Evolutionary conservation across 2,113 vertebrate genomes (phyloP), one percentile per base, ranked within the genome.

Genomic region (Danionella cerebrum): DNA sequence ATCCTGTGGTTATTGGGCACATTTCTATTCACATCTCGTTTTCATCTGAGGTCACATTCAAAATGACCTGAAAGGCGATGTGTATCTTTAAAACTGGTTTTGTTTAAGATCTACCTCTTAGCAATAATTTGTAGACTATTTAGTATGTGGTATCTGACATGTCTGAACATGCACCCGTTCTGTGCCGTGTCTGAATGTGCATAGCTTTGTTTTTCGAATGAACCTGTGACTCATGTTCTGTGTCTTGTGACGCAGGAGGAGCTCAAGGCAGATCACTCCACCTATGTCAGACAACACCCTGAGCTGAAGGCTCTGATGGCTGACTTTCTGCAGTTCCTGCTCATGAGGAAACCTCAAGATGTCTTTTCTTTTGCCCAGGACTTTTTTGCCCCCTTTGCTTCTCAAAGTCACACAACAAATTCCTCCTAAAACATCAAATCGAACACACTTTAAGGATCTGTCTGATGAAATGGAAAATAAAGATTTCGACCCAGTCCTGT

Each of bases 281-380:
- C 79, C 1, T 98, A 96, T 18, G 5, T 93, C 14, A 84, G 80
- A 55, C 86, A 86, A 21, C 93, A 96, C 66, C 94, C 96, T 0
- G 93, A 98, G 67, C 81, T 95, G 52, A 79, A 60, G 11, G 80
- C 80, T 0, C 78, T 98, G 5, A 45, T 94, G 54, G 86, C 90
- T 0, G 93, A 98, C 78, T 99, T 98, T 75, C 76, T 98, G 59
- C 91, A 92, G 71, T 89, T 92, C 29, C 69, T 98, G 65, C 82
- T 99, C 13, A 68, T 97, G n/a, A 88, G 76, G n/a, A 91, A 91
- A 82, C 96, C 96, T 0, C 44, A 70, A 0, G 86, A 98, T 3
- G 80, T 90, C 8, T 59, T 92, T 68, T 77, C 85, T 45, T 96
- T 95, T 41, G 90, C 94, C 0, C 83, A 80, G 0, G 84, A 94